These are phyloP conservation scores for Gobiocypris rarus DNA, from an alignment of 2,113 vertebrate genomes.

Conservation along the genomic window DNA sequence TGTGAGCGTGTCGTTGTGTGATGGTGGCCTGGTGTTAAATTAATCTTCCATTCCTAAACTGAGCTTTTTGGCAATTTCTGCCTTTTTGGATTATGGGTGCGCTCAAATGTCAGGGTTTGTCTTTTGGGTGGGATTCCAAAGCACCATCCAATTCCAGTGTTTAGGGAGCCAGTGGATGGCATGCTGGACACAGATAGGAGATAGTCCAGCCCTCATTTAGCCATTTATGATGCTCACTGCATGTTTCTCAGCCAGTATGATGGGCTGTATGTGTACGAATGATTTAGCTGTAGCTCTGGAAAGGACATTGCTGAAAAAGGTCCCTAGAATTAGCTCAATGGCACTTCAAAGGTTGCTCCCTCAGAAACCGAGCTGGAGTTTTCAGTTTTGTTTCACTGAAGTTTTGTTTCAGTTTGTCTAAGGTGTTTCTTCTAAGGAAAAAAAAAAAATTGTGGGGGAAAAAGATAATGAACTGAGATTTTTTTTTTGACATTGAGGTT, in stretches of 20 bases:
- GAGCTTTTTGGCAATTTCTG: constrained; percentile 33
- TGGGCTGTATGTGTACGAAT: constrained; percentile 1
- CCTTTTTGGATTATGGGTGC: constrained; percentile 37
- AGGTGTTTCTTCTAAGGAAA: background rate
- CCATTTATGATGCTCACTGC: constrained; percentile 21
- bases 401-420: background rate
- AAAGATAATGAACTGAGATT: background rate
- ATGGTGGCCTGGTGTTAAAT: constrained; percentile 4
- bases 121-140: constrained; percentile 35
- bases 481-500: background rate
- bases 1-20: constrained; percentile 25
- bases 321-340: background rate
- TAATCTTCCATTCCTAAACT: constrained; percentile 36
- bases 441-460: no score
- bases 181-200: constrained; percentile 48
- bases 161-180: constrained; percentile 30
- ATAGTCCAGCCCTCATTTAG: constrained; percentile 34
- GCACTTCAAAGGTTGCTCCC: background rate
- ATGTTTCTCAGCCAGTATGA: constrained; percentile 9
- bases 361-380: background rate
- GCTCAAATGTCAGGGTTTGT: constrained; percentile 27
- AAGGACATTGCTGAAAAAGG: background rate
- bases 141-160: constrained; percentile 17
- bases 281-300: background rate
- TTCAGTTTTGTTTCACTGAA: background rate